phyloP scores from a whole-genome alignment of 2,113 vertebrate species.

The Galbula dea region DNA sequence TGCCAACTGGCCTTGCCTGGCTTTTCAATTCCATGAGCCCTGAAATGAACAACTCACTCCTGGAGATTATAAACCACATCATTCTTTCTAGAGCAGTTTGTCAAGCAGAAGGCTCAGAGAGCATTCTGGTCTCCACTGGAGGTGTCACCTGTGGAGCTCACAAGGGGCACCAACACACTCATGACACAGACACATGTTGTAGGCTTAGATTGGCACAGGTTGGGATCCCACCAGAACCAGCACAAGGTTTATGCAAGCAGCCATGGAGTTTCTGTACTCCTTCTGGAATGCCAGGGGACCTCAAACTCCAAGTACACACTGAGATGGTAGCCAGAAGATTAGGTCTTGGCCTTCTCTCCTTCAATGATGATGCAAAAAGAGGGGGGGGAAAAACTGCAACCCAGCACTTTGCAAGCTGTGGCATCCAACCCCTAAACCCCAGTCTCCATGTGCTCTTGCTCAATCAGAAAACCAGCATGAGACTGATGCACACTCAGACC shows the following conservation, averaged over 20 bases:
- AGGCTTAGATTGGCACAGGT: background rate
- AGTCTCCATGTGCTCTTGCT: background rate
- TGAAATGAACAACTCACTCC: slow-evolving; percentile 43
- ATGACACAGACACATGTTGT: background rate
- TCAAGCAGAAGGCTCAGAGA: background rate
- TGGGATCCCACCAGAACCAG: background rate
- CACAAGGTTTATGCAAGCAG: no score
- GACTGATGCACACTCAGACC: background rate
- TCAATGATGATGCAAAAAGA: background rate
- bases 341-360: background rate
- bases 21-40: slow-evolving; percentile 29
- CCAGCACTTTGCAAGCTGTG: background rate
- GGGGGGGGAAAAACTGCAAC: background rate
- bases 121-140: background rate
- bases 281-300: background rate
- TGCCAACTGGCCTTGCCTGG: background rate
- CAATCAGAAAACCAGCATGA: background rate
- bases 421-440: background rate
- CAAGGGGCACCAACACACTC: background rate
- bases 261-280: no score
- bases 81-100: background rate
- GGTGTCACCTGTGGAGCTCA: background rate
- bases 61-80: background rate
- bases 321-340: background rate
- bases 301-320: background rate